A percentile compares a stretch with the other conserved stretches of the same genome.
These are phyloP conservation scores for Erythrolamprus reginae DNA, from an alignment of 2,113 vertebrate species.

Conservation along the genomic window DNA sequence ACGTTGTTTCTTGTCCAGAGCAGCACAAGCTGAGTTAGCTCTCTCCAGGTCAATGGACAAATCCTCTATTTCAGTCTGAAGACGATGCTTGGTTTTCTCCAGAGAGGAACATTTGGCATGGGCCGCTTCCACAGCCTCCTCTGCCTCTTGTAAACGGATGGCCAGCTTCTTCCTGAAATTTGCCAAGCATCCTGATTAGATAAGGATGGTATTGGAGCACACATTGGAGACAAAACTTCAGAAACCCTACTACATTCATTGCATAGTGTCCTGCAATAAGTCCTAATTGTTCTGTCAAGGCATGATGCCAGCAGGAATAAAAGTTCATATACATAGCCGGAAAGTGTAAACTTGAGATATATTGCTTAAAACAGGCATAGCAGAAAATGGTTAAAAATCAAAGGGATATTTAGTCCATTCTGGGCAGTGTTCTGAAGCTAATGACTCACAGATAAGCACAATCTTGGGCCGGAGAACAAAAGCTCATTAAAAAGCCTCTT, in stretches of 20 bases:
- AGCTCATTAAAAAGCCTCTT: too few relatives aligned
- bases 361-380: too few relatives aligned
- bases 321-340: too few relatives aligned
- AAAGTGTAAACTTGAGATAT: too few relatives aligned
- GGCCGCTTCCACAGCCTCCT: constrained; percentile 81
- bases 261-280: neutral
- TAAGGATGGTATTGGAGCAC: neutral
- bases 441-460: too few relatives aligned
- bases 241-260: neutral
- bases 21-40: constrained; percentile 76
- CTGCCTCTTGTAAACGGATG: constrained; percentile 83
- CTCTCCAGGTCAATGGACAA: constrained; percentile 86
- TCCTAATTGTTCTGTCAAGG: too few relatives aligned
- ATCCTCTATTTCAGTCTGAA: constrained; percentile 90
- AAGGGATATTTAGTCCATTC: too few relatives aligned
- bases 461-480: too few relatives aligned
- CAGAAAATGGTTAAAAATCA: too few relatives aligned
- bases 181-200: neutral
- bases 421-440: too few relatives aligned
- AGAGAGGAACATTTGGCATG: constrained; percentile 87
- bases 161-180: constrained; percentile 85
- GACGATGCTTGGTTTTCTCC: constrained; percentile 90
- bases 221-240: too few relatives aligned
- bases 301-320: too few relatives aligned
- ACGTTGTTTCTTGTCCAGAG: constrained; percentile 89